Evolutionary conservation across 2,888 invertebrate genomes (phyloP), one percentile per base, ranked within the genome.

Genomic region (Aleiodes testaceus): DNA sequence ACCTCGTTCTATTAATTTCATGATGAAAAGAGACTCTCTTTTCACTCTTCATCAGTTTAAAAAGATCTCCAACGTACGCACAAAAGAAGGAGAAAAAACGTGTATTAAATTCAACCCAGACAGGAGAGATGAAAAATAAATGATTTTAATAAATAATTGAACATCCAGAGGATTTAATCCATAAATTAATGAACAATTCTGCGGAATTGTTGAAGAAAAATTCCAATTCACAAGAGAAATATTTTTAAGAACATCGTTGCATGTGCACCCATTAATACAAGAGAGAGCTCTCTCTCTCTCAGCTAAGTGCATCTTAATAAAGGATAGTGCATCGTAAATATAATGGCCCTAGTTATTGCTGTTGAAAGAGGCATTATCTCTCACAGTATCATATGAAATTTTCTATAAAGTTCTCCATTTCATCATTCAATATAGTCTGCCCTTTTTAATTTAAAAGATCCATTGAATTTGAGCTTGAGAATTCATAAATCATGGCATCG

Each of bases 181-280:
- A 36, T 36, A 36, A 36, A 36, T 36, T 36, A 36, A 36, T 36
- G 9, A 11, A 36, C 9, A 36, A 9, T 3, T 26, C 26, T 3
- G 5, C 5, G 26, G 5, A 26, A 26, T 5, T 26, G 26, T 26
- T 36, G 36, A 36, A 9, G 2, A 18, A 18, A 5, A 20, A 55
- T 36, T n/a, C n/a, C n/a, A n/a, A n/a, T n/a, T n/a, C n/a, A n/a
- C 61, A 18, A 22, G 70, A 72, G 68, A 70, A 72, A 70, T 74
- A 4, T 30, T 75, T 73, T 44, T 72, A 72, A 73, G 76, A 59
- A 16, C 12, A 36, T 18, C 36, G 59, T 67, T 42, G 59, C 73
- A 74, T 75, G 76, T 75, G 63, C 70, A 72, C 65, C 75, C 73
- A 76, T 76, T 76, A 76, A 75, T 76, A 74, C 72, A 74, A 64